Conservation (phyloP, 2,888 invertebrate genomes). For the Lapara coniferarum region DNA sequence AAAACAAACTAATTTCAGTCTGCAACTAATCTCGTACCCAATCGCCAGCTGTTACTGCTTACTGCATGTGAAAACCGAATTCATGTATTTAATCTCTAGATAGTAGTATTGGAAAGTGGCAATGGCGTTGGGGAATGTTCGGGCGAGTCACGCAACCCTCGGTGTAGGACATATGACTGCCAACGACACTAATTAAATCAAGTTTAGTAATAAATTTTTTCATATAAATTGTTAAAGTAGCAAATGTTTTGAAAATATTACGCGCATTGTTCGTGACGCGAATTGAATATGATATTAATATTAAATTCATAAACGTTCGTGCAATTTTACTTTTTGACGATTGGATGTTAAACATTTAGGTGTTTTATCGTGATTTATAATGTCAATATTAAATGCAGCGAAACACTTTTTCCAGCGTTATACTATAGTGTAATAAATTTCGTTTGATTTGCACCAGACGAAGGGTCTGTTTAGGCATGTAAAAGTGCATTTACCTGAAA, state of each 20-base stretch:
- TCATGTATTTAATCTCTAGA: slow-evolving; percentile 40
- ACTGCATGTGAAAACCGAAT: slow-evolving; percentile 34
- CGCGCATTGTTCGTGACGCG: slow-evolving; percentile 1
- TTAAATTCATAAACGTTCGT: neutral
- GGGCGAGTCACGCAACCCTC: slow-evolving; percentile 48
- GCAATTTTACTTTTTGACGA: neutral
- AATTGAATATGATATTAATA: neutral
- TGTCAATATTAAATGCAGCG: neutral
- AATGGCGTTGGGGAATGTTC: slow-evolving; percentile 41
- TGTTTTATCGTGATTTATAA: neutral
- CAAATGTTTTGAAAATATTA: slow-evolving; percentile 14
- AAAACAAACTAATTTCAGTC: neutral
- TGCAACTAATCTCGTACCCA: neutral
- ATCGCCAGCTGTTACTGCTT: slow-evolving; percentile 21
- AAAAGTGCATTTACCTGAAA: slow-evolving; percentile 53
- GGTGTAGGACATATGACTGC: slow-evolving; percentile 46
- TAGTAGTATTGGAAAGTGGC: slow-evolving; percentile 44
- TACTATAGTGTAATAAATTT: slow-evolving; percentile 1
- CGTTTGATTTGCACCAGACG: slow-evolving; percentile 35
- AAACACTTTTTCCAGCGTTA: neutral
- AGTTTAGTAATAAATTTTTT: slow-evolving; percentile 11
- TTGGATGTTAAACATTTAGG: neutral
- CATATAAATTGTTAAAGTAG: neutral
- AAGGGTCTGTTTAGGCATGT: slow-evolving; percentile 28
- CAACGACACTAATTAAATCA: slow-evolving; percentile 32